Conservation (phyloP, 2,113 vertebrate species). For the Enhydra lutris region DNA sequence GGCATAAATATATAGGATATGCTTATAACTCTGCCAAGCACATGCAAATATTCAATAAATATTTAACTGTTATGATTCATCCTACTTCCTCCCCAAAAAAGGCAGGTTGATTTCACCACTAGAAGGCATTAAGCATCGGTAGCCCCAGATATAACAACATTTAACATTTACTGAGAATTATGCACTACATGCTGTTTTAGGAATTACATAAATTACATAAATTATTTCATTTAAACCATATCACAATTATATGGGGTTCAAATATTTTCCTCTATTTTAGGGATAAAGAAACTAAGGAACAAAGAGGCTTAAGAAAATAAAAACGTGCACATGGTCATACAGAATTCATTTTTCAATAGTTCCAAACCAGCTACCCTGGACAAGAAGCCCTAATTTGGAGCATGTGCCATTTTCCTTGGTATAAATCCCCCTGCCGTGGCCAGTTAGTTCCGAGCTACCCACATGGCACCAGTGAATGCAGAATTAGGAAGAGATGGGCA, state of each 20-base stretch:
- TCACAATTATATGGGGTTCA: not conserved
- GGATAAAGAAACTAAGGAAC: not conserved
- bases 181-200: not conserved
- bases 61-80: not conserved
- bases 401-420: not conserved
- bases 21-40: not conserved
- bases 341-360: not conserved
- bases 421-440: not conserved
- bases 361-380: not conserved
- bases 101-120: not conserved
- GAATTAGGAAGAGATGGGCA: not conserved
- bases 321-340: not conserved
- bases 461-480: fast-evolving
- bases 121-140: not conserved
- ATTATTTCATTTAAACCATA: not conserved
- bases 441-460: not conserved
- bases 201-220: not conserved
- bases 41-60: not conserved
- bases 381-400: not conserved
- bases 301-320: not conserved
- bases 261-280: not conserved
- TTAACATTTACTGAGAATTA: not conserved
- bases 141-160: not conserved
- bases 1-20: not conserved
- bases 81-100: not conserved